Conservation (phyloP, 2,797 vertebrate species). For the Holocentrus rufus region DNA sequence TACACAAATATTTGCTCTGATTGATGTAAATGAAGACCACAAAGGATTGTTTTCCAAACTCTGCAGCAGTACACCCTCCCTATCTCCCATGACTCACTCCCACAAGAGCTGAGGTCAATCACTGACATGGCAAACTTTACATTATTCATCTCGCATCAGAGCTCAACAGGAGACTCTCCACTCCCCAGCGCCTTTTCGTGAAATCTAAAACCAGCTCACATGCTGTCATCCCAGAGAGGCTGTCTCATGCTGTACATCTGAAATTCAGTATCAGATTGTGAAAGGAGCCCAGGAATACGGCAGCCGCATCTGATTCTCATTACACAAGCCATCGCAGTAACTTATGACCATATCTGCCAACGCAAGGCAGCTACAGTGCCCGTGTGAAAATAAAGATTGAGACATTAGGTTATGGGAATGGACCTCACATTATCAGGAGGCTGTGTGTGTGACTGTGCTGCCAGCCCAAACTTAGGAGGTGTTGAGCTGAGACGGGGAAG, state of each 20-base stretch:
- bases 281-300: too few species aligned
- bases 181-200: neutral
- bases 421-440: slow-evolving; percentile 44
- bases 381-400: slow-evolving; percentile 39
- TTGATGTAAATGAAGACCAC: neutral
- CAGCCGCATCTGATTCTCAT: neutral
- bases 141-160: slow-evolving; percentile 7
- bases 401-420: slow-evolving; percentile 53
- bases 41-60: neutral
- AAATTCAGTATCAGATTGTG: neutral
- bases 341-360: neutral
- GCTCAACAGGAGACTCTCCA: neutral
- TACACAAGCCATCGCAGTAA: neutral
- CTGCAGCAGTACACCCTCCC: neutral
- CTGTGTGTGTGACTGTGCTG: slow-evolving; percentile 32
- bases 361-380: neutral
- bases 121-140: slow-evolving; percentile 15
- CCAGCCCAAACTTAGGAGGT: slow-evolving; percentile 63
- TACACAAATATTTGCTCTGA: neutral
- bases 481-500: slow-evolving; percentile 75
- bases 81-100: slow-evolving; percentile 2
- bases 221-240: neutral
- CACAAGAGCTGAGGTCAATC: slow-evolving; percentile 23
- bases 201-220: neutral
- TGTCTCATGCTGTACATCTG: neutral